Evolutionary conservation across 2,113 vertebrate genomes (phyloP).

Genomic region (Spermophilus dauricus): DNA sequence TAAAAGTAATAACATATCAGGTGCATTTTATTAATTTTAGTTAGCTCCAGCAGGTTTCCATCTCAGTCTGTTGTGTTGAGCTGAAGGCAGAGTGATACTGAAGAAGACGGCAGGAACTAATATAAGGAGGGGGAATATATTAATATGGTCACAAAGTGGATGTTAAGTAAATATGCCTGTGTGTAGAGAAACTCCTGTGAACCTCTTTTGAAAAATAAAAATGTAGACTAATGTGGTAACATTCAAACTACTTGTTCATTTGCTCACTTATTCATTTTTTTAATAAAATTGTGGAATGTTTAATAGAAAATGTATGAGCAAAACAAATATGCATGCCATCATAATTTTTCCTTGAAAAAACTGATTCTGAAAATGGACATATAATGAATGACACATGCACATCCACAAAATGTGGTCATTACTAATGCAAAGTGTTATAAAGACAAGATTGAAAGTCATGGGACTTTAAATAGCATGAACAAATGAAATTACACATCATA

Average conservation of each 20-base stretch:
- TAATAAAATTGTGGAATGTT: neutral
- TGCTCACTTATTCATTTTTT: neutral
- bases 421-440: neutral
- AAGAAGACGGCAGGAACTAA: neutral
- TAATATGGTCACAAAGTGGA: neutral
- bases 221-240: neutral
- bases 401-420: neutral
- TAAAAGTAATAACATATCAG: neutral
- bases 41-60: neutral
- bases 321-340: neutral
- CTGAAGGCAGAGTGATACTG: neutral
- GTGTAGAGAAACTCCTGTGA: neutral
- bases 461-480: slow-evolving; percentile 2
- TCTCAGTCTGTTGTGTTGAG: neutral
- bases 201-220: slow-evolving; percentile 41
- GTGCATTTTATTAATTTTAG: neutral
- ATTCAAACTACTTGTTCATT: slow-evolving; percentile 17
- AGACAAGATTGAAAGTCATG: neutral
- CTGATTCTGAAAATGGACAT: slow-evolving; percentile 55
- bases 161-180: neutral
- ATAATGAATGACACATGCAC: neutral
- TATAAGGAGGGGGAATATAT: neutral
- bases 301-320: slow-evolving; percentile 37
- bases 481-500: slow-evolving; percentile 34
- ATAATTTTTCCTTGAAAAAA: slow-evolving; percentile 43